Conservation (phyloP, 2,797 vertebrate genomes). For the Stomatorhinus walkeri region DNA sequence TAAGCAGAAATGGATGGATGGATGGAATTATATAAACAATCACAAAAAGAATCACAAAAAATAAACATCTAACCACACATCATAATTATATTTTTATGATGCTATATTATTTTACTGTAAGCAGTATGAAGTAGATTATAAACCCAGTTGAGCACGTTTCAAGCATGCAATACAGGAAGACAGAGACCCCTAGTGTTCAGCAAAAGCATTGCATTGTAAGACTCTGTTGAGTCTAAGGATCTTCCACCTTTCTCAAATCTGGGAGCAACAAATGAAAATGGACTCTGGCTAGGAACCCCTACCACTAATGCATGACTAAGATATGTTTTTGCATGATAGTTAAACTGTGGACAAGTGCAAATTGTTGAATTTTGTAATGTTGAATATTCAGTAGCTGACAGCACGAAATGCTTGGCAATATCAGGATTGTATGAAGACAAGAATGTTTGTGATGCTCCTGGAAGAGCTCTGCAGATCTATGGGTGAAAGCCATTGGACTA, state of each 20-base stretch:
- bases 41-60: neutral
- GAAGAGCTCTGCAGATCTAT: neutral
- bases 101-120: neutral
- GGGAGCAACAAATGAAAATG: neutral
- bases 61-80: neutral
- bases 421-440: neutral
- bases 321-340: neutral
- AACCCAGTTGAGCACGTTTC: neutral
- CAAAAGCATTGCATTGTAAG: neutral
- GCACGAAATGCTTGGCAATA: neutral
- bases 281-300: neutral
- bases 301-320: neutral
- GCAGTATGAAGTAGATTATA: neutral
- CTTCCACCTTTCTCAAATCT: neutral
- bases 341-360: neutral
- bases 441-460: neutral
- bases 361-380: neutral
- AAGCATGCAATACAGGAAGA: neutral
- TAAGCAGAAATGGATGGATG: neutral
- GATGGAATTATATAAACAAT: neutral
- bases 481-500: neutral
- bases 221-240: neutral
- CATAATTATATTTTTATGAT: neutral
- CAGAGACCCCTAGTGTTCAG: slow-evolving; percentile 14
- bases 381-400: neutral